A percentile compares a stretch with the other conserved stretches of the same genome.
Conservation (phyloP, 2,888 invertebrate species). For the Ditula angustiorana region DNA sequence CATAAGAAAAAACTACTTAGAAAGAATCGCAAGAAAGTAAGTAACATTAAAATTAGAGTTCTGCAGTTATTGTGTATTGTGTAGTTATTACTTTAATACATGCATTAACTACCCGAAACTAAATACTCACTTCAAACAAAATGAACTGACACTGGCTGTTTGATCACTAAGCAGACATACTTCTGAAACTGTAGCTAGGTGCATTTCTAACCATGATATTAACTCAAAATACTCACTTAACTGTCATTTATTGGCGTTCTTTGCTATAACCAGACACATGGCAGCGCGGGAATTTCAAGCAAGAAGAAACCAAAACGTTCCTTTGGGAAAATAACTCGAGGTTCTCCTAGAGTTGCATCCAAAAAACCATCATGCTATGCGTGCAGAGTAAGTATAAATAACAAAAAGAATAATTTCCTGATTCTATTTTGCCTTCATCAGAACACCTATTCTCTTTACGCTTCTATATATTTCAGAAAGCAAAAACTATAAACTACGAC, state of each 20-base stretch:
- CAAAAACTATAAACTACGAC: slow-evolving; percentile 42
- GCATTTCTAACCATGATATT: too few species aligned
- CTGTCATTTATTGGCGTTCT: too few species aligned
- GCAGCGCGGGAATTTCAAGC: not conserved
- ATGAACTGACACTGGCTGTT: too few species aligned
- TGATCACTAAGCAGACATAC: too few species aligned
- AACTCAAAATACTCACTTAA: too few species aligned
- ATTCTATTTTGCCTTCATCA: too few species aligned
- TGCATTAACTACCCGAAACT: too few species aligned
- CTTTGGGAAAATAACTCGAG: not conserved
- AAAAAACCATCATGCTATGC: not conserved
- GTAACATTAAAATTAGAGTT: not conserved
- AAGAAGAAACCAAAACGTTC: not conserved
- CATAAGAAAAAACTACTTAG: slow-evolving; percentile 50
- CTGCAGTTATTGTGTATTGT: too few species aligned
- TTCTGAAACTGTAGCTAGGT: too few species aligned
- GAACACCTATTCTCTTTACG: not conserved
- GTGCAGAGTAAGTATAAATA: not conserved
- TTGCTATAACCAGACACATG: not conserved
- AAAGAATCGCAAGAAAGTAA: slow-evolving; percentile 55
- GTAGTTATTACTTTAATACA: too few species aligned
- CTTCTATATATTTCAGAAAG: slow-evolving; percentile 48
- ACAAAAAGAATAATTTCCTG: not conserved
- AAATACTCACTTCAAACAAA: too few species aligned
- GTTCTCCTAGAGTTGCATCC: not conserved